These are phyloP conservation scores for Andrena dorsata DNA, from an alignment of 2,888 invertebrate genomes.

Conservation along the genomic window DNA sequence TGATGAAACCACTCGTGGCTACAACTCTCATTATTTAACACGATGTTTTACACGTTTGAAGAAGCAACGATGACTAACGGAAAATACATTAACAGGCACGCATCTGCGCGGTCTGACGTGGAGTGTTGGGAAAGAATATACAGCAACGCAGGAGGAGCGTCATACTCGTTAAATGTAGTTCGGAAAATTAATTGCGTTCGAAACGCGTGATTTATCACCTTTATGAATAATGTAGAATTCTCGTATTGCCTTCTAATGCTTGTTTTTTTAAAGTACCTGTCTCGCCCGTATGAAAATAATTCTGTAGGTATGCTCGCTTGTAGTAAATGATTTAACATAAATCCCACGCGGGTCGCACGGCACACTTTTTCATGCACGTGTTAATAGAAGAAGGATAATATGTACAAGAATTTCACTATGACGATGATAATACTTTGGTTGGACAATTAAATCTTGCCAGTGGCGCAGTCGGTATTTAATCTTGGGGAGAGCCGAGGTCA, in stretches of 20 bases:
- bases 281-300: neutral
- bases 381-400: too few relatives aligned
- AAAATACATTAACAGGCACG: slow-evolving; percentile 15
- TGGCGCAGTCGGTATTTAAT: too few relatives aligned
- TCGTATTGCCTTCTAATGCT: neutral
- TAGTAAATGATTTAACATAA: too few relatives aligned
- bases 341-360: too few relatives aligned
- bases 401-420: too few relatives aligned
- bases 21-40: slow-evolving; percentile 8
- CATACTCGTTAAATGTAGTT: too few relatives aligned
- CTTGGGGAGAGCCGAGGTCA: too few relatives aligned
- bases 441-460: too few relatives aligned
- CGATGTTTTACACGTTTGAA: neutral
- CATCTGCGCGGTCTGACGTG: slow-evolving; percentile 13
- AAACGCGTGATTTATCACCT: too few relatives aligned
- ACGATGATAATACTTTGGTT: too few relatives aligned
- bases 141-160: neutral
- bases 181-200: too few relatives aligned
- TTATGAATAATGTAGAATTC: neutral
- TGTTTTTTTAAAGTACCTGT: neutral
- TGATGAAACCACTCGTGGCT: slow-evolving; percentile 3
- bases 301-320: neutral
- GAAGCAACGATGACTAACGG: slow-evolving; percentile 20
- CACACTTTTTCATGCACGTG: too few relatives aligned
- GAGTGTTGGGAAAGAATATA: neutral